Evolutionary conservation across 2,113 vertebrate genomes (phyloP), one percentile per base, ranked within the genome.

Genomic region (Arvicanthis niloticus): DNA sequence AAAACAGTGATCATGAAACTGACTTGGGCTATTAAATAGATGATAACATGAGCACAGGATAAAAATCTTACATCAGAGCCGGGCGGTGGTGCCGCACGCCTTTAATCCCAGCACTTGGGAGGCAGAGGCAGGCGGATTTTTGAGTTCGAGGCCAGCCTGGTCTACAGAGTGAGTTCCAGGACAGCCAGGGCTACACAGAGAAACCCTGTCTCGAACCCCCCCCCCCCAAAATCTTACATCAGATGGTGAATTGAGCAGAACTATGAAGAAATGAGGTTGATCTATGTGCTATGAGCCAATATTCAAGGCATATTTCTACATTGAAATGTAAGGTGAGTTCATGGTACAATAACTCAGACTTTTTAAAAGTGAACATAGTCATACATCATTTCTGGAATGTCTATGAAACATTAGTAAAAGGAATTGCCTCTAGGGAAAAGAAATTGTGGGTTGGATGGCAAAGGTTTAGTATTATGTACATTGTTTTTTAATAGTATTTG

Each of bases 341-440:
- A 40, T 15, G 11, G 22, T 82, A 26, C 53, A 60, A 22, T 24
- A 40, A 22, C 56, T 26, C 58, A 65, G 40, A 65, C 15, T 85
- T 67, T 92, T 72, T 29, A 77, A 86, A 77, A 37, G 24, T 5
- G 29, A 1, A n/a, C 0, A 42, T 45, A 58, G 67, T 29, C 80
- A 37, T 17, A 84, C 45, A 92, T 42, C 72, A 77, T 90, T 92
- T 97, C 67, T 82, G 45, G 34, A 70, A 92, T 51, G 2, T 84
- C 95, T 17, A 56, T 0, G 26, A 93, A 34, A 48, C 70, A 53
- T 80, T 85, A 67, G 26, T 70, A 91, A 77, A 37, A n/a, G 37
- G 22, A 84, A 60, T 72, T 72, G 5, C 22, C 42, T 75, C 56
- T 90, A 9, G 11, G 4, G 8, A 86, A 82, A 34, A 87, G n/a